Conservation (phyloP, 2,797 vertebrate genomes). For the Smutsia temminckii region DNA sequence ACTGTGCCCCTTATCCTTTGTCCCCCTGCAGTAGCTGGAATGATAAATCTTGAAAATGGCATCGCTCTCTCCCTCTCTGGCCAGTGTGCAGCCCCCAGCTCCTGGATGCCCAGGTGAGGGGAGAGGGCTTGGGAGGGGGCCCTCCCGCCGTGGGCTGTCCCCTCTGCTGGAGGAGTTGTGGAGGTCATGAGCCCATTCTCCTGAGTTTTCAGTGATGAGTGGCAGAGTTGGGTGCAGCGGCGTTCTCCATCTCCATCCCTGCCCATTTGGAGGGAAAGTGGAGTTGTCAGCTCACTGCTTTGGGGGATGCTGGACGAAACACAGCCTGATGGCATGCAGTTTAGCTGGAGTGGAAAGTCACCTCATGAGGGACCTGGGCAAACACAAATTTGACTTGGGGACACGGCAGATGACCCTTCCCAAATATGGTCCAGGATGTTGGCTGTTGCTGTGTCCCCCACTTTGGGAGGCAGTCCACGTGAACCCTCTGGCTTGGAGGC, state of each 20-base stretch:
- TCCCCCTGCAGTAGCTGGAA: accelerated
- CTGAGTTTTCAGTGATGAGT: accelerated
- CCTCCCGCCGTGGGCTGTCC: accelerated
- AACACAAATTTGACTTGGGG: background rate
- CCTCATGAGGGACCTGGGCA: too few relatives aligned
- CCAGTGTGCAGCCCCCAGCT: accelerated
- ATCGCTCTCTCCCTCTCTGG: accelerated
- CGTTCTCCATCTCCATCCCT: background rate
- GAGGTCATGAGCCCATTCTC: background rate
- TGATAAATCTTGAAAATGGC: accelerated
- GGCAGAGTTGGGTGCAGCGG: background rate
- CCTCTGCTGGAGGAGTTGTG: background rate
- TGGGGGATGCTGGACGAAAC: background rate
- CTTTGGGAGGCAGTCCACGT: background rate
- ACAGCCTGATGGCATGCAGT: too few relatives aligned
- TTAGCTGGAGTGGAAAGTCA: background rate
- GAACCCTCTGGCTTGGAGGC: background rate
- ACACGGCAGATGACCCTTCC: background rate
- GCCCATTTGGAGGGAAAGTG: background rate
- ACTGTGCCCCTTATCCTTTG: too few relatives aligned
- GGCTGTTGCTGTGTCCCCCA: accelerated
- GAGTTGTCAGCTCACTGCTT: background rate
- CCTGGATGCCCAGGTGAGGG: accelerated
- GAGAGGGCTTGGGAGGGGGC: accelerated
- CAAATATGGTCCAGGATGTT: background rate